A percentile compares a stretch with the other conserved stretches of the same genome.
Evolutionary conservation across 92 coral and sea anemone genomes (phyloP).

Genomic region (Porites cylindrica): DNA sequence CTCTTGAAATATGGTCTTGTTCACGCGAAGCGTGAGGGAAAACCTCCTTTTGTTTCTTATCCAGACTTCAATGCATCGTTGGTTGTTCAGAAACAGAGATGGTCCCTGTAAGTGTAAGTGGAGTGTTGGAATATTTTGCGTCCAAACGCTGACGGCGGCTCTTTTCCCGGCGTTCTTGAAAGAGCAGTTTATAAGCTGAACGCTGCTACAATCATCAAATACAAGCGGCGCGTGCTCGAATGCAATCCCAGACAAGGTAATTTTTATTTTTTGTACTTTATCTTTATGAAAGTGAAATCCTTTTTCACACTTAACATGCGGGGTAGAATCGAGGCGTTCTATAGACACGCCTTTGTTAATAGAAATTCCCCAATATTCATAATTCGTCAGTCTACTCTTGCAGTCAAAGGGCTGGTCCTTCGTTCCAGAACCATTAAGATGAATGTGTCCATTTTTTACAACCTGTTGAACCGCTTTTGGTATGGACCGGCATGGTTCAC

Average conservation of each 20-base stretch:
- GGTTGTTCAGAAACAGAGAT: slow-evolving; percentile 24
- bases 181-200: slow-evolving; percentile 34
- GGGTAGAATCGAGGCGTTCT: neutral
- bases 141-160: neutral
- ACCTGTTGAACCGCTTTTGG: slow-evolving; percentile 44
- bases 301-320: slow-evolving; percentile 16
- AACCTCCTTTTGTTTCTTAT: neutral
- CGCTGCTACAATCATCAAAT: slow-evolving; percentile 7
- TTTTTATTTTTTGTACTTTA: neutral
- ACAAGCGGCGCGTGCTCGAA: slow-evolving; percentile 20
- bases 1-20: slow-evolving; percentile 2
- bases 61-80: slow-evolving; percentile 15
- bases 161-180: neutral
- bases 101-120: slow-evolving; percentile 29
- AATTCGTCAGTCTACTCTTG: slow-evolving; percentile 18
- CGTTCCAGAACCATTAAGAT: slow-evolving; percentile 73
- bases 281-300: slow-evolving; percentile 20
- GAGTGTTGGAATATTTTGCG: slow-evolving; percentile 6
- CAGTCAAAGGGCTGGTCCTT: slow-evolving; percentile 60
- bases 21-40: neutral
- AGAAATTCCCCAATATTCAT: slow-evolving; percentile 38
- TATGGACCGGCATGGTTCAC: slow-evolving; percentile 62
- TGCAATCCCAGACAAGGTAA: slow-evolving; percentile 20
- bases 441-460: slow-evolving; percentile 39
- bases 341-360: slow-evolving; percentile 40